Base-by-base conservation (phyloP, 2,888 invertebrate genomes). In the Ommatoiulus sabulosus region DNA sequence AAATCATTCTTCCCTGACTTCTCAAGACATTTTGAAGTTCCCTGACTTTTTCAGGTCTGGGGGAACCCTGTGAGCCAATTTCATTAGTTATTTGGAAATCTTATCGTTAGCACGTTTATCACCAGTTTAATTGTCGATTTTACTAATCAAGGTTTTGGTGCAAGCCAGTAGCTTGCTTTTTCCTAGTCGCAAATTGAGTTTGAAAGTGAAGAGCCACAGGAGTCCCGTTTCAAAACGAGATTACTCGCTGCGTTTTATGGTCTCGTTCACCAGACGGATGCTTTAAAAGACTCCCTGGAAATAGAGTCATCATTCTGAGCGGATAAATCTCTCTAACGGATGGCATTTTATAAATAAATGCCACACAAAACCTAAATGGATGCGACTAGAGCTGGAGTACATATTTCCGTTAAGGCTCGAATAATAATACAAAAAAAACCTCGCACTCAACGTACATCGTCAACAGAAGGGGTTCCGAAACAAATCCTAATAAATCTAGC, bases 211-310 rank as follows among this genome's bases (percentile, higher is more conserved):
- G 10, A 10, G 5, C 63, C 63, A 20, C 63, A 63, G 63, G 63
- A 63, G 63, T 63, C 63, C 20, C 63, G 63, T 63, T 63, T 63
- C 20, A 63, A 35, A 63, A 63, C 63, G 63, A 63, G 63, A 63
- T 63, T 63, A 63, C 15, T 63, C 20, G 63, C 3, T 3, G 20
- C 20, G n/a, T 63, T 63, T 63, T 63, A 63, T 20, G 20, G 20
- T 5, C 35, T 35, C 63, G 20, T 63, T 63, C 20, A 20, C 63
- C 63, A 63, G 63, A 20, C n/a, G 63, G 20, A 63, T 63, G 63
- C 63, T 63, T 63, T 63, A 63, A 63, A 63, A 63, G 63, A 63
- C 63, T 63, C 63, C 63, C 63, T 63, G 63, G 63, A 63, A 63
- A 63, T 63, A 63, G 63, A 63, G 63, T 63, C 63, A 63, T 63